Conservation (phyloP, 2,888 invertebrate species). For the Agriopis leucophaearia region DNA sequence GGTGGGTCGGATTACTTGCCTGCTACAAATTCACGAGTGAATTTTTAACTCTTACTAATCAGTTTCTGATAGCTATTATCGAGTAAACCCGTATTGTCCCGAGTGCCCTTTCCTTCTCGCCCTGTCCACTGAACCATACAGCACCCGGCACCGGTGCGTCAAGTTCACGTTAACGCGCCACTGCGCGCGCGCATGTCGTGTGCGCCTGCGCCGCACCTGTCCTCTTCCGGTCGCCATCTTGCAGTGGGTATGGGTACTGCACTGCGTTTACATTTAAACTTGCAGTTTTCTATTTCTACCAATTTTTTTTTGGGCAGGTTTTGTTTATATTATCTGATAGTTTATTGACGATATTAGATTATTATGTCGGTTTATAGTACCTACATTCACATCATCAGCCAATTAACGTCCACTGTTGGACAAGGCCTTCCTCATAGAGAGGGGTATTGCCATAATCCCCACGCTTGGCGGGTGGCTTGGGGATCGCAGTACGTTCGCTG, state of each 20-base stretch:
- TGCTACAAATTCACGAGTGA: not conserved
- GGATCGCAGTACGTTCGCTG: too few relatives aligned
- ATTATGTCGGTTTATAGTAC: too few relatives aligned
- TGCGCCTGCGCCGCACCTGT: slow-evolving; percentile 74
- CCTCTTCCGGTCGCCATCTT: slow-evolving; percentile 78
- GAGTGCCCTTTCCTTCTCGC: slow-evolving; percentile 3
- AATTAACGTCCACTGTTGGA: too few relatives aligned
- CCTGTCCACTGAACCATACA: slow-evolving; percentile 41
- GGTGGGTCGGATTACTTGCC: not conserved
- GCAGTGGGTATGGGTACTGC: too few relatives aligned
- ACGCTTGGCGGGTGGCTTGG: too few relatives aligned
- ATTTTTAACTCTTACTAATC: too few relatives aligned
- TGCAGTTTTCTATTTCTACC: not conserved
- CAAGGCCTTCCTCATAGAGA: too few relatives aligned
- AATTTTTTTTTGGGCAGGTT: not conserved
- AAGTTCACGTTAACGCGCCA: slow-evolving; percentile 67
- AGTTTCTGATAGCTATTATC: not conserved
- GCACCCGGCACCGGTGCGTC: slow-evolving; percentile 41
- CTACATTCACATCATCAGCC: too few relatives aligned
- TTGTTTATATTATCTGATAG: too few relatives aligned
- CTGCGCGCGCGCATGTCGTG: slow-evolving; percentile 64
- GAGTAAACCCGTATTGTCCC: not conserved
- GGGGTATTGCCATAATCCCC: too few relatives aligned
- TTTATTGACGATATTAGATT: too few relatives aligned
- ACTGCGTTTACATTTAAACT: slow-evolving; percentile 6